A percentile compares a stretch with the other conserved stretches of the same genome.
phyloP scores from a whole-genome alignment of 2,797 vertebrate genomes.

The Enteromius afrohamiltoni region DNA sequence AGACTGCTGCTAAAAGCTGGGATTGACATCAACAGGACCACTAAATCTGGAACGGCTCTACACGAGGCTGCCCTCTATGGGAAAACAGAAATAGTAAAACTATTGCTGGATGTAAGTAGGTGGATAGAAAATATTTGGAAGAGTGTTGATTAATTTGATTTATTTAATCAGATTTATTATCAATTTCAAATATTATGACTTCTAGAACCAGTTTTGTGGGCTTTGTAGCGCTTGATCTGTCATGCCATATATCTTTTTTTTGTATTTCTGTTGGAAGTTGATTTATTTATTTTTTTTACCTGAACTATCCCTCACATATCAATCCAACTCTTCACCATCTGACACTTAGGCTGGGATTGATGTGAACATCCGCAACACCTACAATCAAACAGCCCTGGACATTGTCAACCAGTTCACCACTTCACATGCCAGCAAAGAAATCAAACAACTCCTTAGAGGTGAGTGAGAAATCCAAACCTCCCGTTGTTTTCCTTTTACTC shows the following conservation, averaged over 20 bases:
- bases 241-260: background rate
- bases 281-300: background rate
- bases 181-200: background rate
- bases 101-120: constrained; percentile 82
- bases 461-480: constrained; percentile 40
- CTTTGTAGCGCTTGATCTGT: background rate
- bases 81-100: constrained; percentile 85
- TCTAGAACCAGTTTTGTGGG: background rate
- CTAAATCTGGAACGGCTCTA: constrained; percentile 84
- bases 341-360: constrained; percentile 74
- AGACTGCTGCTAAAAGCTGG: constrained; percentile 86
- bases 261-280: background rate
- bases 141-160: background rate
- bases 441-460: constrained; percentile 88
- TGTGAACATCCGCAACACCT: constrained; percentile 85
- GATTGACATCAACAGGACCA: constrained; percentile 87
- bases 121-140: background rate
- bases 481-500: background rate
- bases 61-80: constrained; percentile 86
- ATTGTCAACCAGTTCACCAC: constrained; percentile 91
- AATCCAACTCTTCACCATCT: background rate
- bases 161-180: background rate
- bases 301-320: background rate
- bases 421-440: constrained; percentile 87
- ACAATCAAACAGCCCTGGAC: constrained; percentile 87